Evolutionary conservation across 2,888 invertebrate genomes (phyloP).

Genomic region (Eilema depressum): DNA sequence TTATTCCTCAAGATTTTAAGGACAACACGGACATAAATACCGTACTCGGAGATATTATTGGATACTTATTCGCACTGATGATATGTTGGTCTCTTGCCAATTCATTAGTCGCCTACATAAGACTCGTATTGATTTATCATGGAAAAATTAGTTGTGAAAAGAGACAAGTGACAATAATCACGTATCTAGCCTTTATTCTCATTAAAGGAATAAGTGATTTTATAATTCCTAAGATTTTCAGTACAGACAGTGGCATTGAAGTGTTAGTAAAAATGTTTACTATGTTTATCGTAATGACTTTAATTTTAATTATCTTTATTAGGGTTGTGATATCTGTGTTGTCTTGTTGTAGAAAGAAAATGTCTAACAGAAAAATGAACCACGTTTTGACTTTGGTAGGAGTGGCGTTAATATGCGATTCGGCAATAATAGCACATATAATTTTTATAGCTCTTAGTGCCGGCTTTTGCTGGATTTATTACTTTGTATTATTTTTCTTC

Average conservation of each 20-base stretch:
- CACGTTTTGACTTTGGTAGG: slow-evolving; percentile 48
- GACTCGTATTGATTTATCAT: slow-evolving; percentile 35
- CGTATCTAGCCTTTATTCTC: background rate
- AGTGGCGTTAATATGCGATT: slow-evolving; percentile 48
- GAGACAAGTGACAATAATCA: slow-evolving; percentile 30
- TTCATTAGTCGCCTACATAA: slow-evolving; percentile 33
- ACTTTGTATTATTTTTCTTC: background rate
- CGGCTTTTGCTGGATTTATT: background rate
- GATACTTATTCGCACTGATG: background rate
- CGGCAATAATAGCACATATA: slow-evolving; percentile 24
- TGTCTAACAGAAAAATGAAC: slow-evolving; percentile 35
- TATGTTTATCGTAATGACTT: slow-evolving; percentile 25
- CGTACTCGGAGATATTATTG: background rate
- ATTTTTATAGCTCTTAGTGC: background rate
- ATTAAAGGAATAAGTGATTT: background rate
- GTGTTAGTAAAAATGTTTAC: background rate
- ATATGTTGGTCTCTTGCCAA: slow-evolving; percentile 29
- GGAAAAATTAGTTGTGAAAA: slow-evolving; percentile 36
- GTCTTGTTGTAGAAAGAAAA: slow-evolving; percentile 39
- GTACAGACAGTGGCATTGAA: rapidly evolving
- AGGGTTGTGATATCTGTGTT: slow-evolving; percentile 40
- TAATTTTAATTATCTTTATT: slow-evolving; percentile 42
- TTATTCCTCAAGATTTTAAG: background rate
- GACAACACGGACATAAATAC: background rate
- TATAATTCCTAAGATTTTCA: background rate